Evolutionary conservation across 2,888 invertebrate species (phyloP).

Genomic region (Digitonthophagus gazella): DNA sequence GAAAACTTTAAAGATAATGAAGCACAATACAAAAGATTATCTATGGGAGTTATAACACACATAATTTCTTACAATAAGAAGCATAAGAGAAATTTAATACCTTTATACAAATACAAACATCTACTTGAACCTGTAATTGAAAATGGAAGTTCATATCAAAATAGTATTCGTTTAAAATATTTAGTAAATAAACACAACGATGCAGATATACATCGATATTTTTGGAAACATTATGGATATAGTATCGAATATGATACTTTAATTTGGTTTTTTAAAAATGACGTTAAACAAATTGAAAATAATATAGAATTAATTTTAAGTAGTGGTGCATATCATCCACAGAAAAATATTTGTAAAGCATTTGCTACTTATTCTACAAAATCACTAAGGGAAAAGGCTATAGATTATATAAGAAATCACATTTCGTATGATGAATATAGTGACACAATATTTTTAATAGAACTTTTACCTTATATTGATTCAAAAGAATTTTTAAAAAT

Average conservation of each 20-base stretch:
- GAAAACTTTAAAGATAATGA: background rate
- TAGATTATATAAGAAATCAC: background rate
- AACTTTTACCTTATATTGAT: background rate
- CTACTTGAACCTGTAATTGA: background rate
- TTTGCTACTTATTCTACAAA: background rate
- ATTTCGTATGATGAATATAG: background rate
- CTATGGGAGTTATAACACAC: background rate
- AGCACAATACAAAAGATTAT: background rate
- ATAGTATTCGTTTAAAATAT: background rate
- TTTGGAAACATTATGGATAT: background rate
- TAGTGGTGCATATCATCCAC: no score
- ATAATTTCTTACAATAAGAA: background rate
- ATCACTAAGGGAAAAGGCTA: background rate
- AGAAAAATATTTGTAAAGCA: background rate
- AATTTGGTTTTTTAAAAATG: background rate
- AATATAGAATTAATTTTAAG: background rate
- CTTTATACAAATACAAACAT: background rate
- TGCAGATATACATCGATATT: background rate
- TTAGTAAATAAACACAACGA: background rate
- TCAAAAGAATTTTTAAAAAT: background rate
- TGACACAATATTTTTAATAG: background rate
- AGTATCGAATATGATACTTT: background rate
- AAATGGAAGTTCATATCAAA: background rate
- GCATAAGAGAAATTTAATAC: background rate
- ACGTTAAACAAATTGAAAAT: background rate